Evolutionary conservation across 1,140 invertebrate genomes (phyloP), one percentile per base, ranked within the genome.

Genomic region (Octopus bimaculoides): DNA sequence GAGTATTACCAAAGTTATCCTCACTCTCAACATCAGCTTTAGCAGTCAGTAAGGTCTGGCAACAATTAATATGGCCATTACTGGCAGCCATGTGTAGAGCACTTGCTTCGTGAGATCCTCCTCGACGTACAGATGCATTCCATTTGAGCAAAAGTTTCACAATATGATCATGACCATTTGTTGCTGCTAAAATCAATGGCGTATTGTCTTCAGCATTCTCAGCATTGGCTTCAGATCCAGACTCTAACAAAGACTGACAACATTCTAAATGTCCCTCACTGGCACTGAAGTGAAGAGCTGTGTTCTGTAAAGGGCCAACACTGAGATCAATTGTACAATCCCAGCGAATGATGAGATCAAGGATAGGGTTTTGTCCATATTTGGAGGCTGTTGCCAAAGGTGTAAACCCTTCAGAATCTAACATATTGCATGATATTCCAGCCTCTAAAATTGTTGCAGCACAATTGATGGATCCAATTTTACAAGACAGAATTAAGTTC

Each of bases 361-460:
- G 95, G 84, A 95, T 95, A 20, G 94, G 93, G 69, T 93, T 92
- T 89, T 96, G 95, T 0, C 96, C 95, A 87, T 94, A 94, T 20
- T 94, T 95, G 5, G 95, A 93, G 10, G 96, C 94, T 83, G 96
- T 91, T 86, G 96, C 96, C 74, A 97, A 91, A 5, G 96, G 95
- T 20, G 96, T 97, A 54, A 95, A 96, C 14, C 82, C 83, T 10
- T 87, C 85, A 20, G 75, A 69, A 74, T 84, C 84, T 10, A 79
- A 78, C 9, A 84, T 82, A 61, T 86, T 81, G 41, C 82, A 79
- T 26, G 84, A 83, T 52, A 84, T 77, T 14, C 83, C 82, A 41
- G 83, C 81, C 74, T 84, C 83, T 10, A 86, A 76, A 41, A 87
- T 81, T 5, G 82, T 75, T n/a, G 82, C 84, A 5, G 82, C 83